phyloP scores from a whole-genome alignment of 2,888 invertebrate genomes.

The Drosophila anceps region DNA sequence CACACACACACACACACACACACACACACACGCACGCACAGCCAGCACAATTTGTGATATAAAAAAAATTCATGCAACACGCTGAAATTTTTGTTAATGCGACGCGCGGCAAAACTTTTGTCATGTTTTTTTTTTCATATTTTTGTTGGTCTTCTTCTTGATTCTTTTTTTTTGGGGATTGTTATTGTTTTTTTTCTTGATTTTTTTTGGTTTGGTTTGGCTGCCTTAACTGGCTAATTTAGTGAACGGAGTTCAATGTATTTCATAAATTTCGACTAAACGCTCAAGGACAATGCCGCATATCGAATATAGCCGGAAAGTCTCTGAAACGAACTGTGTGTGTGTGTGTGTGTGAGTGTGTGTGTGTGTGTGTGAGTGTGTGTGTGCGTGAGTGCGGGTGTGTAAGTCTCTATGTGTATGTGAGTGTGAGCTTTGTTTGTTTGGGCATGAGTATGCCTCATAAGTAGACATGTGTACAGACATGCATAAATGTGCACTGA shows the following conservation, averaged over 20 bases:
- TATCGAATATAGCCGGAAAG: constrained; percentile 48
- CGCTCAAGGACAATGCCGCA: constrained; percentile 77
- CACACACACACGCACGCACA: constrained; percentile 2
- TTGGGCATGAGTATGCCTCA: constrained; percentile 36
- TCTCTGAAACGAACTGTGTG: constrained; percentile 4
- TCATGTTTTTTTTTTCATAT: constrained; percentile 63
- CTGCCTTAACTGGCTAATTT: constrained; percentile 78
- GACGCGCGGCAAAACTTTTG: constrained; percentile 73
- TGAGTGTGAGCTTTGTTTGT: constrained; percentile 25
- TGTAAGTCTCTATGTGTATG: no score
- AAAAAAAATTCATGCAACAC: constrained; percentile 37
- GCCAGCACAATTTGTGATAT: neutral
- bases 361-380: constrained; percentile 2
- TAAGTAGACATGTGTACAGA: constrained; percentile 34
- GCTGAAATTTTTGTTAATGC: constrained; percentile 65
- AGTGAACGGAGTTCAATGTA: constrained; percentile 78
- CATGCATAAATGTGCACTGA: constrained; percentile 4
- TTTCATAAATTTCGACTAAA: constrained; percentile 82
- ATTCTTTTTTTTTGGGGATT: constrained; percentile 18
- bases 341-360: constrained; percentile 4
- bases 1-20: no score
- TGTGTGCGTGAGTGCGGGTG: no score
- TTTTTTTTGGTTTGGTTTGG: constrained; percentile 35
- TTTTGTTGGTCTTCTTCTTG: constrained; percentile 26
- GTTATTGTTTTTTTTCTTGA: constrained; percentile 16